phyloP scores from a whole-genome alignment of 1,140 invertebrate genomes.

The Uloborus diversus region DNA sequence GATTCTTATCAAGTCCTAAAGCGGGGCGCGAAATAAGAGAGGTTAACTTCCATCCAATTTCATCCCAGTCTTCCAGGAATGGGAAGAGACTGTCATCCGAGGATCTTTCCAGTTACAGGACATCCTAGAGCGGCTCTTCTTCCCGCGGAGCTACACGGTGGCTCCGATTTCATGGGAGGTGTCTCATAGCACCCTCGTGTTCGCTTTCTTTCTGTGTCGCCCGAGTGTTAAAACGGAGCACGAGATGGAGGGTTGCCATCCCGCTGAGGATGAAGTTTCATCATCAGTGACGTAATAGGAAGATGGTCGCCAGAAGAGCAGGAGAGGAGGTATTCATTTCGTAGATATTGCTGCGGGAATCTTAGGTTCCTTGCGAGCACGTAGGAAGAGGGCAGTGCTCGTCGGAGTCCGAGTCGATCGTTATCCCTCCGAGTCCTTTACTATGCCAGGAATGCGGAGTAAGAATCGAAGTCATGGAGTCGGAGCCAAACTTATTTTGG shows the following conservation, averaged over 20 bases:
- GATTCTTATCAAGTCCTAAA: no score
- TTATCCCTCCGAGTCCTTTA: no score
- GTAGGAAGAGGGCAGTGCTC: no score
- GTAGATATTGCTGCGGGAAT: not conserved
- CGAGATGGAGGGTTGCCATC: slow-evolving; percentile 33
- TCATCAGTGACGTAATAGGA: slow-evolving; percentile 30
- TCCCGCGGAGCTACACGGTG: not conserved
- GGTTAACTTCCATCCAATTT: slow-evolving; percentile 38
- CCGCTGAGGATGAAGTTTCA: slow-evolving; percentile 1
- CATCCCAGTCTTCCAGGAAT: slow-evolving; percentile 37
- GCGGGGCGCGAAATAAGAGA: no score
- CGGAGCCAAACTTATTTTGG: no score
- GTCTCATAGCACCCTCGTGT: slow-evolving; percentile 21
- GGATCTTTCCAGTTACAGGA: slow-evolving; percentile 39
- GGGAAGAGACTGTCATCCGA: slow-evolving; percentile 28
- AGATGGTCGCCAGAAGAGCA: not conserved
- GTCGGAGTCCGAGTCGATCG: no score
- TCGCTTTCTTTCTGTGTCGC: slow-evolving; percentile 16
- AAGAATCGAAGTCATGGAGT: no score
- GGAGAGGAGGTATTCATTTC: not conserved
- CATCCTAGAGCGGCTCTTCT: slow-evolving; percentile 36
- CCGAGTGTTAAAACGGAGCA: slow-evolving; percentile 36
- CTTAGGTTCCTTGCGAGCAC: no score
- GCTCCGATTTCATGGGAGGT: slow-evolving; percentile 41
- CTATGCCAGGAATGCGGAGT: no score